Conservation (phyloP, 2,888 invertebrate genomes). For the Phaedon cochleariae region DNA sequence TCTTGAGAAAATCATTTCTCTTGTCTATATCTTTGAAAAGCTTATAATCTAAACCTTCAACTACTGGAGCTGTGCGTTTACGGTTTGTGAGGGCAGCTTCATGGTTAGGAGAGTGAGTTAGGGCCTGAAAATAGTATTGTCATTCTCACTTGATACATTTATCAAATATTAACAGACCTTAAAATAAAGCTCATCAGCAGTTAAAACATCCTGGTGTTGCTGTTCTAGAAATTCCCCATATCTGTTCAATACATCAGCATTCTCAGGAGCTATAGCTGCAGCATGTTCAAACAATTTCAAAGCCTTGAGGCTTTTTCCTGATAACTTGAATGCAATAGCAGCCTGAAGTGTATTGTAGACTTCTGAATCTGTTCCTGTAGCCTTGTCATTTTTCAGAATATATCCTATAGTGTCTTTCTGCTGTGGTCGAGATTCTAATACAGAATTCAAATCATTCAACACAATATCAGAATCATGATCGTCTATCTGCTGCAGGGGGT, state of each 20-base stretch:
- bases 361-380: conserved; percentile 68
- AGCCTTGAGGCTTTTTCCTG: conserved; percentile 87
- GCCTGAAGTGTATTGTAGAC: conserved; percentile 86
- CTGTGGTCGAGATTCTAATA: conserved; percentile 48
- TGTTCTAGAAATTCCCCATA: conserved; percentile 94
- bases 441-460: conserved; percentile 51
- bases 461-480: conserved; percentile 49
- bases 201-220: conserved; percentile 82
- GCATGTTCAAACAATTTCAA: conserved; percentile 90
- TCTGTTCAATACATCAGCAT: conserved; percentile 90
- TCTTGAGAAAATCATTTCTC: conserved; percentile 82
- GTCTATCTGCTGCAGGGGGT: conserved; percentile 44
- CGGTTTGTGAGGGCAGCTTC: conserved; percentile 80
- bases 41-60: conserved; percentile 86
- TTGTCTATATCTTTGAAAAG: conserved; percentile 82
- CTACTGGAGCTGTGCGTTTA: conserved; percentile 85
- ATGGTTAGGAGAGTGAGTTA: conserved; percentile 85
- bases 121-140: conserved; percentile 63
- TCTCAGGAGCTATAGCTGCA: conserved; percentile 86
- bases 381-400: conserved; percentile 39
- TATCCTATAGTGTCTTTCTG: conserved; percentile 30
- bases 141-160: not conserved
- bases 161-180: conserved; percentile 63
- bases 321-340: conserved; percentile 83
- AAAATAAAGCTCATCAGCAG: conserved; percentile 90